These are phyloP conservation scores for Salvelinus sp. DNA, from an alignment of 2,113 vertebrate species.

Conservation along the genomic window DNA sequence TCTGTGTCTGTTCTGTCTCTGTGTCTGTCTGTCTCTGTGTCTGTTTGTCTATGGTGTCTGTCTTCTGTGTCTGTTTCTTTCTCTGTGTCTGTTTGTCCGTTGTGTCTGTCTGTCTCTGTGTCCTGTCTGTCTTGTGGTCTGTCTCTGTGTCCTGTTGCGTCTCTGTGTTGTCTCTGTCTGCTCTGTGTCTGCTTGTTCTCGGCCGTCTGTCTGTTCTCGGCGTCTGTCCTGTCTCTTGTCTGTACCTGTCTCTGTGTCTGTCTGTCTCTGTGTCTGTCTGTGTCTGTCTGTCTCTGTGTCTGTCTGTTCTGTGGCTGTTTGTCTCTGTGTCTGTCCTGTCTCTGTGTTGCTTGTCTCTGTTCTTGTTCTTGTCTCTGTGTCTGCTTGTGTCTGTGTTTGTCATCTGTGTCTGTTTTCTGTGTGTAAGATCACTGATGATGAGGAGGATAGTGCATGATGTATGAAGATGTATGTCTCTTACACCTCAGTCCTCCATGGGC, in stretches of 20 bases:
- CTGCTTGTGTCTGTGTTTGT: not conserved
- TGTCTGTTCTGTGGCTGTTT: too few species aligned
- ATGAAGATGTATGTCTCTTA: conserved; percentile 18
- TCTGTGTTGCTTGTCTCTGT: not conserved
- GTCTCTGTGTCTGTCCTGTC: not conserved
- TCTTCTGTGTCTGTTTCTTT: not conserved
- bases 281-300: too few species aligned
- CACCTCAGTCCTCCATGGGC: conserved; percentile 82
- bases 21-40: not conserved
- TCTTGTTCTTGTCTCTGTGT: not conserved
- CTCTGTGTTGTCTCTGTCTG: too few species aligned
- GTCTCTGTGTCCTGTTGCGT: not conserved
- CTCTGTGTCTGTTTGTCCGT: not conserved
- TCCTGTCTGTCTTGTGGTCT: not conserved
- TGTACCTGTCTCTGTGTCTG: too few species aligned
- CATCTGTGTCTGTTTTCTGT: too few species aligned
- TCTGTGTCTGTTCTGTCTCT: too few species aligned
- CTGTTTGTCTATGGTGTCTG: not conserved
- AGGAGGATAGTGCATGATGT: not conserved
- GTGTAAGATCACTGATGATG: too few species aligned
- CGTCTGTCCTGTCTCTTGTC: too few species aligned
- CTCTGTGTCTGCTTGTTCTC: not conserved
- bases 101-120: not conserved
- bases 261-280: not conserved
- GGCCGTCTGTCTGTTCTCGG: too few species aligned